Conservation (phyloP, 2,888 invertebrate genomes). For the Phortica magna region DNA sequence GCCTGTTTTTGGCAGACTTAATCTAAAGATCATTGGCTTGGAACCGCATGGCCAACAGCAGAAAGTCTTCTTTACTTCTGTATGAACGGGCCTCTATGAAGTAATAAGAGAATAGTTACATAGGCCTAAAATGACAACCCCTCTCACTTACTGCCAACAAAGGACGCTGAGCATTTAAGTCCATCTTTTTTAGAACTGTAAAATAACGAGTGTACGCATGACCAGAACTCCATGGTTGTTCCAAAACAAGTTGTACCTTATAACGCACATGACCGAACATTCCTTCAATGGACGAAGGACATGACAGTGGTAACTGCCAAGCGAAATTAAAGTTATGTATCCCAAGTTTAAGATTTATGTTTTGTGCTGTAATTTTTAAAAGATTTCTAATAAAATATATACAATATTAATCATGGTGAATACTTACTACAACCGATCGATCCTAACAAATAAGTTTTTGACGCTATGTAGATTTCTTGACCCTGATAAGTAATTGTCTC, state of each 20-base stretch:
- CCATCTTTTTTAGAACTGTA: conserved; percentile 87
- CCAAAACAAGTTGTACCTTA: conserved; percentile 82
- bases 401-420: background rate
- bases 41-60: conserved; percentile 71
- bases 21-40: conserved; percentile 62
- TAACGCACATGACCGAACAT: conserved; percentile 80
- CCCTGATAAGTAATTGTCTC: conserved; percentile 47
- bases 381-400: conserved; percentile 44
- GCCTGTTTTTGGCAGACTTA: conserved; percentile 70
- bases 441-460: conserved; percentile 78
- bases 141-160: conserved; percentile 54
- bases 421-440: conserved; percentile 61
- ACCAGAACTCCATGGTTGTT: conserved; percentile 92
- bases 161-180: conserved; percentile 79
- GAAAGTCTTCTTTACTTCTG: conserved; percentile 62
- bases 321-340: conserved; percentile 79
- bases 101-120: background rate
- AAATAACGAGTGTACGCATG: conserved; percentile 79
- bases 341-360: conserved; percentile 77
- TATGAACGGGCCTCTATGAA: conserved; percentile 62
- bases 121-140: background rate
- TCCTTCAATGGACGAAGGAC: conserved; percentile 80
- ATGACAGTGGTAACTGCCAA: conserved; percentile 78
- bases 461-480: conserved; percentile 77
- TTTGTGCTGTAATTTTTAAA: conserved; percentile 51